These are phyloP conservation scores for Procambarus virginalis DNA, from an alignment of 1,140 invertebrate species.

Conservation along the genomic window DNA sequence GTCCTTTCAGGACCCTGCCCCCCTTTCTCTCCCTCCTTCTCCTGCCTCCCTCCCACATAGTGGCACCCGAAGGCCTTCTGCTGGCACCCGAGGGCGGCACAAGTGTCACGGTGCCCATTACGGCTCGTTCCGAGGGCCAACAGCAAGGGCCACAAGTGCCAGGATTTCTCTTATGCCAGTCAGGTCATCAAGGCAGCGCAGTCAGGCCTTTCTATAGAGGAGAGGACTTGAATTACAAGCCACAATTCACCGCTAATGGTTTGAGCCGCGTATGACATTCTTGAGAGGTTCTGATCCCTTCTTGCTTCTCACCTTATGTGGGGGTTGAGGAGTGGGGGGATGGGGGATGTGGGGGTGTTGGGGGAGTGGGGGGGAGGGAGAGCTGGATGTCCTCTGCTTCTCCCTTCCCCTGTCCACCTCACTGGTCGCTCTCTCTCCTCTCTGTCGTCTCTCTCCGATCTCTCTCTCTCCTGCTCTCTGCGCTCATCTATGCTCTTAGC, in stretches of 20 bases:
- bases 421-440: background rate
- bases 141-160: background rate
- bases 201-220: constrained; percentile 4
- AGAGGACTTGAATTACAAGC: constrained; percentile 7
- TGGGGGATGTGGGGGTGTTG: background rate
- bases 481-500: no score
- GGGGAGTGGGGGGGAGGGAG: no score
- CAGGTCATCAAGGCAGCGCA: constrained; percentile 1
- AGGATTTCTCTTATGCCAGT: background rate
- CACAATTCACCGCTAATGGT: constrained; percentile 9
- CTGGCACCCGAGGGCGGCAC: background rate
- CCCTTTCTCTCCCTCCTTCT: no score
- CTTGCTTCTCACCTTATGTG: background rate
- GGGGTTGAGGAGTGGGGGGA: background rate
- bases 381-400: no score
- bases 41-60: background rate
- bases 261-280: constrained; percentile 2
- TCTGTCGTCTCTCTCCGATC: background rate
- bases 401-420: no score
- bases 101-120: constrained; percentile 12
- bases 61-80: constrained; percentile 7
- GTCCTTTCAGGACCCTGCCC: no score
- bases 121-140: background rate
- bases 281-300: background rate
- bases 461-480: no score